A percentile compares a stretch with the other conserved stretches of the same genome.
Conservation (phyloP, 2,797 vertebrate species). For the Acanthurus tractus region DNA sequence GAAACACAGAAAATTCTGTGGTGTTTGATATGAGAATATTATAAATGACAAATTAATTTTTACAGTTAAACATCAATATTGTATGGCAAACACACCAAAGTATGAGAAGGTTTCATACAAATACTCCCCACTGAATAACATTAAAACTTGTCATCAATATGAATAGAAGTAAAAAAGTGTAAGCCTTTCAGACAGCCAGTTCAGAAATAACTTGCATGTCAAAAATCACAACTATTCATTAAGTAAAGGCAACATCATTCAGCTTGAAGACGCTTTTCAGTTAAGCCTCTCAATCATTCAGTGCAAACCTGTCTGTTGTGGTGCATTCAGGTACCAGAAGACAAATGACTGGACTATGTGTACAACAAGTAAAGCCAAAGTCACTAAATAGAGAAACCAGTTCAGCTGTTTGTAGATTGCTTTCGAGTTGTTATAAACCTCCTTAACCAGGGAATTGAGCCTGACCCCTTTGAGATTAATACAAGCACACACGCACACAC, state of each 20-base stretch:
- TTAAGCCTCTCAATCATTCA: background rate
- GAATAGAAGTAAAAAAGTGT: background rate
- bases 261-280: conserved; percentile 4
- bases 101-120: background rate
- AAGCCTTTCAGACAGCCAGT: background rate
- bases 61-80: background rate
- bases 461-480: no score
- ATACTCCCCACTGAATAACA: background rate
- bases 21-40: background rate
- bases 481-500: background rate
- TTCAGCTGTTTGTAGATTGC: no score
- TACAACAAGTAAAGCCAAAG: background rate
- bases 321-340: conserved; percentile 8
- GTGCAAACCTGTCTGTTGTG: conserved; percentile 6
- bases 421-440: no score
- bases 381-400: no score
- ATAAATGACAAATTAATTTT: background rate
- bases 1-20: background rate
- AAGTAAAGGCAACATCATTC: conserved; percentile 7
- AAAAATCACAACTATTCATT: background rate
- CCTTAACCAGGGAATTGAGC: no score
- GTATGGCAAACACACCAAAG: no score
- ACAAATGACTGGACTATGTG: background rate
- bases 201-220: background rate
- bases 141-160: background rate